phyloP scores from a whole-genome alignment of 2,797 vertebrate genomes.

The Hemitrygon akajei region DNA sequence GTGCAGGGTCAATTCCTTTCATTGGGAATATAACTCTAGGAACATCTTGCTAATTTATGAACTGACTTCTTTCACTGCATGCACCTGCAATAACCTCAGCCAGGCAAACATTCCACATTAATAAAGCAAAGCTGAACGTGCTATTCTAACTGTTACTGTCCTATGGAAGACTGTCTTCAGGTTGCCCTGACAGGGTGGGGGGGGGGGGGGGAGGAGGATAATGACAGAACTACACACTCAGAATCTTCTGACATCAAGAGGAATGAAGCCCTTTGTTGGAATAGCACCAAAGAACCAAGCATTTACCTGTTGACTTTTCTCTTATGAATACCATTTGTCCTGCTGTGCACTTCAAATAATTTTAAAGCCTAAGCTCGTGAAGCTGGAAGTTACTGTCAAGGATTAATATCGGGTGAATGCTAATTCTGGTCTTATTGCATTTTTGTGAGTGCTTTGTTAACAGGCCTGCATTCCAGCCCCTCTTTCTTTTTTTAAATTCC shows the following conservation, averaged over 20 bases:
- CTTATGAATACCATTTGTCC: not conserved
- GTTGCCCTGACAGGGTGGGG: not conserved
- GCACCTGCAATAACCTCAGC: not conserved
- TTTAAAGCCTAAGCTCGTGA: not conserved
- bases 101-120: not conserved
- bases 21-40: conserved; percentile 9
- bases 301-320: not conserved
- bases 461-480: not conserved
- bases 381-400: not conserved
- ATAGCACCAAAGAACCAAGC: not conserved
- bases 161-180: not conserved
- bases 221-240: not conserved
- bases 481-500: not conserved
- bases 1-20: not conserved
- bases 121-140: not conserved
- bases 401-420: not conserved
- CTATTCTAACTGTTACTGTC: not conserved
- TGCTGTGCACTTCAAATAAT: not conserved
- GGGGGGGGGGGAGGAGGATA: not conserved
- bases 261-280: not conserved
- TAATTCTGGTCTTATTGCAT: not conserved
- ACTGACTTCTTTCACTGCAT: not conserved
- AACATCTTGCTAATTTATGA: not conserved
- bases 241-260: not conserved
- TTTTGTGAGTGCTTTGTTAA: not conserved